These are phyloP conservation scores for Tupaia chinensis DNA, from an alignment of 2,113 vertebrate species.

Conservation along the genomic window DNA sequence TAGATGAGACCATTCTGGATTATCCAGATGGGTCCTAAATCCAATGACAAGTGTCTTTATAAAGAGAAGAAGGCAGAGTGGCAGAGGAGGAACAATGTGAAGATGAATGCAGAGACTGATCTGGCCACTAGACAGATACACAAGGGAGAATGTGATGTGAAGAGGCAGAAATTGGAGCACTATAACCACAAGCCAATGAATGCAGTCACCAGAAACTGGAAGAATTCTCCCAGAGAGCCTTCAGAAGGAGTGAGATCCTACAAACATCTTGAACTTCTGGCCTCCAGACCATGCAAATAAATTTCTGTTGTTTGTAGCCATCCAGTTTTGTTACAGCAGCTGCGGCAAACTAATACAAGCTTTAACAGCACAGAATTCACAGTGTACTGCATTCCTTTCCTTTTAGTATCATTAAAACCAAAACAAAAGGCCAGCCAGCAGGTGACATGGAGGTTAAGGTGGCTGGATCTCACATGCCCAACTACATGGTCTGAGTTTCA, in stretches of 20 bases:
- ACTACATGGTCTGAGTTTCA: no score
- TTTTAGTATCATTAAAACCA: conserved; percentile 21
- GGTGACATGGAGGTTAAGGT: no score
- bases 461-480: no score
- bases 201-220: not conserved
- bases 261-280: not conserved
- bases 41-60: not conserved
- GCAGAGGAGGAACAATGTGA: not conserved
- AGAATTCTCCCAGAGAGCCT: not conserved
- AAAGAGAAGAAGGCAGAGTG: not conserved
- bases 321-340: not conserved
- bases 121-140: not conserved
- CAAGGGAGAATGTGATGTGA: not conserved
- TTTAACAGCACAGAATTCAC: not conserved
- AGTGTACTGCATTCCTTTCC: not conserved
- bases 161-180: not conserved
- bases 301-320: not conserved
- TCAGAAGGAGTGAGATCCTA: not conserved
- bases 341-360: not conserved
- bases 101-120: not conserved
- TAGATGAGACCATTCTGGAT: not conserved
- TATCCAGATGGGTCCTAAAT: not conserved
- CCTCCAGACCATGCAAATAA: not conserved
- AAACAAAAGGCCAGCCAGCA: not conserved
- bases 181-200: not conserved